phyloP scores from a whole-genome alignment of 2,113 vertebrate genomes.

The Ellobius talpinus region DNA sequence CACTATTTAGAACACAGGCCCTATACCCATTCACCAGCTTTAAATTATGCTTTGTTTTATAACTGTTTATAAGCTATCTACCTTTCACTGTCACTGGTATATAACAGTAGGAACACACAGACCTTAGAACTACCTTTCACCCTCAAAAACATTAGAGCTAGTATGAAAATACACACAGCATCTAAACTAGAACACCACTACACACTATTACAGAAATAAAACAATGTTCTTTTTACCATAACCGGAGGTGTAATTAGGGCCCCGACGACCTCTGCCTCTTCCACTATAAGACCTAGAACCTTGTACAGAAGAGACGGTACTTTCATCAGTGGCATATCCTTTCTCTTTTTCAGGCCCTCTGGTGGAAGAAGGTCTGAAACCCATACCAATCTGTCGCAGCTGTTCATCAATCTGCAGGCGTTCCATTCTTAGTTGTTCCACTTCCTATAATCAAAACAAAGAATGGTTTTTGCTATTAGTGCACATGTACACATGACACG shows the following conservation, averaged over 20 bases:
- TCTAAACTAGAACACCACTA: slow-evolving; percentile 21
- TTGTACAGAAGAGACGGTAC: slow-evolving; percentile 90
- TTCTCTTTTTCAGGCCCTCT: slow-evolving; percentile 93
- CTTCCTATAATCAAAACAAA: slow-evolving; percentile 89
- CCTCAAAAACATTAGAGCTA: background rate
- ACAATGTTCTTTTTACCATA: slow-evolving; percentile 89
- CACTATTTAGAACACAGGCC: background rate
- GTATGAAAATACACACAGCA: background rate
- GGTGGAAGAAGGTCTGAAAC: slow-evolving; percentile 91
- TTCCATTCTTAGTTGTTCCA: slow-evolving; percentile 98
- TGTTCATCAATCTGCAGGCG: slow-evolving; percentile 98
- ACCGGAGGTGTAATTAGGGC: slow-evolving; percentile 95
- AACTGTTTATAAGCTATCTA: background rate
- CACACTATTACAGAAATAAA: slow-evolving; percentile 14
- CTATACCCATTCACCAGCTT: background rate
- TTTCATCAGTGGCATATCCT: slow-evolving; percentile 92
- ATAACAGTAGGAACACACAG: background rate
- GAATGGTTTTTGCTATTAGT: background rate
- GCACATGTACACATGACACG: background rate
- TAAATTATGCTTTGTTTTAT: background rate
- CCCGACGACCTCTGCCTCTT: slow-evolving; percentile 95
- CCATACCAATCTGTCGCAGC: slow-evolving; percentile 96
- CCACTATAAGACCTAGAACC: slow-evolving; percentile 95
- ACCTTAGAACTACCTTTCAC: background rate
- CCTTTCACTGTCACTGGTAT: slow-evolving; percentile 12